Evolutionary conservation across 2,113 vertebrate genomes (phyloP), one percentile per base, ranked within the genome.

Genomic region (Colossoma macropomum): DNA sequence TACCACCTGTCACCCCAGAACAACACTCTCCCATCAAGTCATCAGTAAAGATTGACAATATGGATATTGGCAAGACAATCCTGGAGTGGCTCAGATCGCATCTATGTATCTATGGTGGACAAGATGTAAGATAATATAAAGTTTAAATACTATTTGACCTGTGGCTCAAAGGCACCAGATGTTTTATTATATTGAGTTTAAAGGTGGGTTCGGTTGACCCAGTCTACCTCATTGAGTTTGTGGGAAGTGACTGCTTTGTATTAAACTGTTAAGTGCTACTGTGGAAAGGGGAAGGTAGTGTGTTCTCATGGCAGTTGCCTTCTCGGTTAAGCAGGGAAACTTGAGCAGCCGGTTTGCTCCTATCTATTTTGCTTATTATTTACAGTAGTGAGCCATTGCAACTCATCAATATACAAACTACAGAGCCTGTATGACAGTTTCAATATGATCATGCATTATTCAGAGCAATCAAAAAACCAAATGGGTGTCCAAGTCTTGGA

Each of bases 141-240:
- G 41, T 83, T 85, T 80, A 90, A 89, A 91, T 90, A 86, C 85
- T 90, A 85, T 90, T 77, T 89, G 88, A 89, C 90, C 88, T 92
- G 90, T 87, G 91, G 90, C 91, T 92, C 90, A 88, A 89, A 82
- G 84, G 90, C 89, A 88, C 85, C 87, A 86, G 91, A 89, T 87
- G 89, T 88, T 79, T 84, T 85, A 86, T 91, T 89, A 87, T 87
- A 85, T 87, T 89, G 89, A 92, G 93, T 92, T 89, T 88, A 86
- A 92, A 80, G 91, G 91, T 92, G 93, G 93, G 93, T 92, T 92
- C 86, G 86, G 87, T 85, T 89, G 90, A 94, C 93, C 94, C 93
- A 90, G 94, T 94, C 94, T 95, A 95, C 94, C 94, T 95, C 94
- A 95, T 93, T 93, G 92, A 93, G 93, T 93, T 89, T 92, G 89